Conservation (phyloP, 2,888 invertebrate genomes). For the Acheta domesticus region DNA sequence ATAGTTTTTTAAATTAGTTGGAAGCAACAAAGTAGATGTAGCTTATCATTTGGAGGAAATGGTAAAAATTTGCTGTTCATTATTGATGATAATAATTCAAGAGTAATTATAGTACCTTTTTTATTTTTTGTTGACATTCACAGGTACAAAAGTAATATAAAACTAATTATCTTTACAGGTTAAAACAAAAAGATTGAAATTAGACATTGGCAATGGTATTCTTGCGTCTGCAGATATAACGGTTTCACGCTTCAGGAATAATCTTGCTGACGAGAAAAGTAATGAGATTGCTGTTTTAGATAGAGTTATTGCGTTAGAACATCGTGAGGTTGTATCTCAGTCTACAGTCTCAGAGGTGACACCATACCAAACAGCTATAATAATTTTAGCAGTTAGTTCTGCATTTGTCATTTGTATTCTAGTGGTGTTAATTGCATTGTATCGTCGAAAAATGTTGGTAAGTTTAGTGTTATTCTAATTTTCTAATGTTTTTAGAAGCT, state of each 20-base stretch:
- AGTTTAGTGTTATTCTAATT: not conserved
- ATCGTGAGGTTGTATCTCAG: conserved; percentile 65
- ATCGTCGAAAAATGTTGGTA: conserved; percentile 55
- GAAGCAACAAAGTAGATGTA: conserved; percentile 71
- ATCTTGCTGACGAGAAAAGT: conserved; percentile 47
- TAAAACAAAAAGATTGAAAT: conserved; percentile 51
- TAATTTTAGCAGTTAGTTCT: conserved; percentile 73
- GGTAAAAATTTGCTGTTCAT: conserved; percentile 50
- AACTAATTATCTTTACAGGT: conserved; percentile 43
- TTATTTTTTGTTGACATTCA: too few relatives aligned
- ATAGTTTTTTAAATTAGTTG: conserved; percentile 65
- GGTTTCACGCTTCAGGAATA: conserved; percentile 61
- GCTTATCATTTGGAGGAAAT: conserved; percentile 76
- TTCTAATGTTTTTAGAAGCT: not conserved
- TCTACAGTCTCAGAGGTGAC: conserved; percentile 64
- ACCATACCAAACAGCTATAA: conserved; percentile 72
- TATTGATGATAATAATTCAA: too few relatives aligned
- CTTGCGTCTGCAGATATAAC: conserved; percentile 59
- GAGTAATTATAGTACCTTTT: too few relatives aligned
- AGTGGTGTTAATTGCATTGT: conserved; percentile 70
- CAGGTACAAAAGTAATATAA: too few relatives aligned
- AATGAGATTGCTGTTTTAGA: conserved; percentile 44
- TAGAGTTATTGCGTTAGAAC: conserved; percentile 56
- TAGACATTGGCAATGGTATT: conserved; percentile 42
- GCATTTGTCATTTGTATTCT: conserved; percentile 76